These are phyloP conservation scores for Phrynocephalus versicolor DNA, from an alignment of 2,113 vertebrate genomes.

Conservation along the genomic window DNA sequence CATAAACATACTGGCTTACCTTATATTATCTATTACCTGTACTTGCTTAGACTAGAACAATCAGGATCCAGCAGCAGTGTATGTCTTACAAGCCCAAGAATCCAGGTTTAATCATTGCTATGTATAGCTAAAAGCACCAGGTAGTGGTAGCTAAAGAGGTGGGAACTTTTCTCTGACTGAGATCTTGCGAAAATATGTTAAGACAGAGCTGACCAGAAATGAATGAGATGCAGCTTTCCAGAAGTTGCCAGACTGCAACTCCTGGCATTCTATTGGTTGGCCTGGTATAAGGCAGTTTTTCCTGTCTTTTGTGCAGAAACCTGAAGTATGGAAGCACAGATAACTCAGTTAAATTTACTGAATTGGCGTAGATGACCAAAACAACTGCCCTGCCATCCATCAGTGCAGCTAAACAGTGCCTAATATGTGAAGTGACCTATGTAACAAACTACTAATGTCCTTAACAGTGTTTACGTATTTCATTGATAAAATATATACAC, in stretches of 20 bases:
- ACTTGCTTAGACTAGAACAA: background rate
- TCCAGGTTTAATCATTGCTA: background rate
- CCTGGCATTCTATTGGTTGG: background rate
- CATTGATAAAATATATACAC: conserved; percentile 56
- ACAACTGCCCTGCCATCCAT: conserved; percentile 34
- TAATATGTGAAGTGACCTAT: background rate
- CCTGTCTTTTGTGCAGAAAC: background rate
- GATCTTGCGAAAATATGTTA: background rate
- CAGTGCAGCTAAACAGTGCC: background rate
- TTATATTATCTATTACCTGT: background rate
- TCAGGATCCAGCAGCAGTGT: background rate
- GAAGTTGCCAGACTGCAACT: no score
- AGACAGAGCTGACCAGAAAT: no score
- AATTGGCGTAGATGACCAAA: conserved; percentile 6
- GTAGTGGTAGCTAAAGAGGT: background rate
- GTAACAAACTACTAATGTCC: conserved; percentile 50
- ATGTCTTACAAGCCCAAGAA: background rate
- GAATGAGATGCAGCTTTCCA: no score
- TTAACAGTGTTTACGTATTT: conserved; percentile 63
- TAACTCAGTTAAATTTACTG: conserved; percentile 55
- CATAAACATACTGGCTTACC: background rate
- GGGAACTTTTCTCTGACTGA: background rate
- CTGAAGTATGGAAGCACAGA: conserved; percentile 6
- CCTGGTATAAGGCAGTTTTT: background rate
- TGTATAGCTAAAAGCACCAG: background rate